Base-by-base conservation (phyloP, 2,113 vertebrate genomes). In the Brachyistius frenatus region DNA sequence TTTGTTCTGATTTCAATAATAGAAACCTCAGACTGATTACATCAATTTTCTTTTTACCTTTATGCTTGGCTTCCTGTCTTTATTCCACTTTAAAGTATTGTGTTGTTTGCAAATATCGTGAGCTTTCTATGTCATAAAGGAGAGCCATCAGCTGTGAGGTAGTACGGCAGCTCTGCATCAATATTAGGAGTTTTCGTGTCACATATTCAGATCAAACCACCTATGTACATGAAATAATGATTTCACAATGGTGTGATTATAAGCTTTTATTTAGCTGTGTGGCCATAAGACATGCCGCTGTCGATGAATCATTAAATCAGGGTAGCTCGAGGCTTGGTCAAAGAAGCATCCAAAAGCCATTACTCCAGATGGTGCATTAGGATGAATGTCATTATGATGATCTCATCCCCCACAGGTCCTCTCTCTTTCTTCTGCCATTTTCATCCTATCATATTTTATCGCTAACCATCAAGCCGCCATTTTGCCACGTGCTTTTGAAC, bases 291-390 rank as follows among this genome's bases (percentile, higher is more conserved):
- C 66, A 78, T 41, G 61, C 78, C 71, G n/a, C 62, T 77, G 78
- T 90, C 89, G 88, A 88, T 91, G 88, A 89, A 85, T 92, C 90
- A 84, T 88, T 88, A 87, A 86, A 72, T 91, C 75, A 69, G 39
- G 76, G 85, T 72, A 41, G 78, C 91, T 81, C 0, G 10, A 73
- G 88, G 90, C 81, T 83, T 39, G 88, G 90, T 89, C 91, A 89
- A 55, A 87, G 80, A 49, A 65, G 80, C 75, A 79, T 87, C 84
- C 84, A 61, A 86, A 88, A 86, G 83, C 86, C 91, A 89, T 90
- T 86, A 91, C 85, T 85, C 84, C 91, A 91, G 90, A 90, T 88
- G 91, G 89, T 83, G 75, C 89, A 88, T 90, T 89, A 81, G 78
- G 85, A 83, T 77, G 80, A 88, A 87, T 85, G 78, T 81, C 83